These are phyloP conservation scores for Dunckerocampus dactyliophorus DNA, from an alignment of 2,113 vertebrate species.

Conservation along the genomic window DNA sequence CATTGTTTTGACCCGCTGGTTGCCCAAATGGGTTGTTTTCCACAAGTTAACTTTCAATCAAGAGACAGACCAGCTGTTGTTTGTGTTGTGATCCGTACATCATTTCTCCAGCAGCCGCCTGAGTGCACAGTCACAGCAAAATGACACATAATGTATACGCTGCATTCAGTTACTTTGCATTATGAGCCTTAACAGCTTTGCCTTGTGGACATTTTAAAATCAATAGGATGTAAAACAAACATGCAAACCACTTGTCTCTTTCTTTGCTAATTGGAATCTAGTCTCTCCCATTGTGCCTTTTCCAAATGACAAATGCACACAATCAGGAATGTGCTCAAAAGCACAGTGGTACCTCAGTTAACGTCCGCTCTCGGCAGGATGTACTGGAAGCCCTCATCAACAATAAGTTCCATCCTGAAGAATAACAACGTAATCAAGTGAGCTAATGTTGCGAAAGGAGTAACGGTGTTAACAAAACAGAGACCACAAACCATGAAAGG, in stretches of 20 bases:
- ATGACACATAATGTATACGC: constrained; percentile 15
- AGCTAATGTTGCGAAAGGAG: too few relatives aligned
- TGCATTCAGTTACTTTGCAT: constrained; percentile 6
- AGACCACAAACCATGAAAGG: too few relatives aligned
- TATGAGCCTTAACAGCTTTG: constrained; percentile 5
- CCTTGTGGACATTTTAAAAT: constrained; percentile 10
- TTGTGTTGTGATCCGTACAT: constrained; percentile 40
- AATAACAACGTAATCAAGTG: too few relatives aligned
- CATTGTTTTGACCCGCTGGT: constrained; percentile 38
- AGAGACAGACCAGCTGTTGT: constrained; percentile 57
- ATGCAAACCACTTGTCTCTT: not conserved
- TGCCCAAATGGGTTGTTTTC: constrained; percentile 48
- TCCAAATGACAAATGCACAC: not conserved
- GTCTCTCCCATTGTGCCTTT: not conserved
- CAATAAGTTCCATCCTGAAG: too few relatives aligned
- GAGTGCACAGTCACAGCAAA: constrained; percentile 14
- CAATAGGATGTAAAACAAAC: not conserved
- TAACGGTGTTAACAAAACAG: too few relatives aligned
- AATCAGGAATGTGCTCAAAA: too few relatives aligned
- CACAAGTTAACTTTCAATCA: constrained; percentile 60
- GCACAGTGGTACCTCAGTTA: too few relatives aligned
- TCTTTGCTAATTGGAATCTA: constrained; percentile 13
- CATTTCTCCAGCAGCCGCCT: constrained; percentile 33
- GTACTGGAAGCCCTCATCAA: too few relatives aligned
- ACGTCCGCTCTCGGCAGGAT: too few relatives aligned